These are phyloP conservation scores for Rugalucina vietnamica DNA, from an alignment of 2,888 invertebrate genomes.

Conservation along the genomic window DNA sequence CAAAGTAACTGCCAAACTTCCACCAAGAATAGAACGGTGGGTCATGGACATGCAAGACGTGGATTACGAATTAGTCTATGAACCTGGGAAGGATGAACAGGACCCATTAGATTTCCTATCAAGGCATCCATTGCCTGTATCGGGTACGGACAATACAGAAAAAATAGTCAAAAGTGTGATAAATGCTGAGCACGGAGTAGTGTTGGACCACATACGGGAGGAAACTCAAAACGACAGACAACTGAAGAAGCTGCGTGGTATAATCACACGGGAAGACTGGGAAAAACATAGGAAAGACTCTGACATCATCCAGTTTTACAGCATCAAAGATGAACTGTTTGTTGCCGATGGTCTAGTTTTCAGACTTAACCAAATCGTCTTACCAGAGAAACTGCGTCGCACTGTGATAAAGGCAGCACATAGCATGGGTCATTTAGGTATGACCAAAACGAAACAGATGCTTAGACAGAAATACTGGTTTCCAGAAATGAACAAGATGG, in stretches of 20 bases:
- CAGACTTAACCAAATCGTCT: conserved; percentile 21
- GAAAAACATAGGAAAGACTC: background rate
- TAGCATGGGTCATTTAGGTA: conserved; percentile 41
- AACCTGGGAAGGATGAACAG: conserved; percentile 46
- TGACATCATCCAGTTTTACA: conserved; percentile 16
- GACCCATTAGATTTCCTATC: conserved; percentile 45
- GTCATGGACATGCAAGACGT: conserved; percentile 40
- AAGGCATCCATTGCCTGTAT: conserved; percentile 26
- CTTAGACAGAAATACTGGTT: conserved; percentile 40
- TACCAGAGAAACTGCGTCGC: conserved; percentile 26
- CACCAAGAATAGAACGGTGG: conserved; percentile 31
- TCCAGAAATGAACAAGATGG: conserved; percentile 34
- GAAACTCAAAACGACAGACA: conserved; percentile 7
- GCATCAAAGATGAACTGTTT: conserved; percentile 20
- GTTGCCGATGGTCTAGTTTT: conserved; percentile 20
- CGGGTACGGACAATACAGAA: conserved; percentile 21
- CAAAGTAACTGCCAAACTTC: conserved; percentile 17
- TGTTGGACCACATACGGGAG: background rate
- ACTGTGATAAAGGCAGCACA: conserved; percentile 36
- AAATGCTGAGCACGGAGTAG: background rate
- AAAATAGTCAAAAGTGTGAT: conserved; percentile 7
- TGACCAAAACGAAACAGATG: conserved; percentile 37
- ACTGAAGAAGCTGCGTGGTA: background rate
- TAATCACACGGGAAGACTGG: background rate
- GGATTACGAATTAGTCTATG: conserved; percentile 44